These are phyloP conservation scores for Adelosebastes latens DNA, from an alignment of 2,797 vertebrate genomes.

Conservation along the genomic window DNA sequence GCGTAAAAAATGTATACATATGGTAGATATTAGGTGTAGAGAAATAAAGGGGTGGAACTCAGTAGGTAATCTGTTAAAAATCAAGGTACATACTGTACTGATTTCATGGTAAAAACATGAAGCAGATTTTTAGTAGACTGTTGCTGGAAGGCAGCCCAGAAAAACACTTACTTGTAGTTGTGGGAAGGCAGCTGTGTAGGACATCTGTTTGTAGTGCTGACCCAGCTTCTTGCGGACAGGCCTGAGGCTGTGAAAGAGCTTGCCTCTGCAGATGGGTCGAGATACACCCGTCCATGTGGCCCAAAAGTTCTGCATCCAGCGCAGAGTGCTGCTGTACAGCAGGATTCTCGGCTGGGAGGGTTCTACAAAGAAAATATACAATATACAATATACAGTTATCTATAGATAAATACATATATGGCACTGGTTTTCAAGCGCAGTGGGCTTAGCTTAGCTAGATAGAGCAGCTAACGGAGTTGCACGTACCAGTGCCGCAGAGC, in stretches of 20 bases:
- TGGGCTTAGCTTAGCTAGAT: background rate
- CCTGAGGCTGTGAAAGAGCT: conserved; percentile 94
- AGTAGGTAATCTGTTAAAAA: background rate
- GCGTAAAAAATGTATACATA: background rate
- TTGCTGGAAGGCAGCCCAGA: background rate
- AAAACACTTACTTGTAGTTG: conserved; percentile 88
- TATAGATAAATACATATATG: background rate
- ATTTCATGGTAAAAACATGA: background rate
- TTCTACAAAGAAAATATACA: conserved; percentile 77
- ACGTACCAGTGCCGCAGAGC: conserved; percentile 83
- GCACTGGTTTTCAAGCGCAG: background rate
- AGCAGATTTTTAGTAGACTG: background rate
- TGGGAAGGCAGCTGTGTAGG: conserved; percentile 94
- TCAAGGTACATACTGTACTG: background rate
- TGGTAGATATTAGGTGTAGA: background rate
- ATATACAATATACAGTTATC: background rate
- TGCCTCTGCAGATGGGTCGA: conserved; percentile 95
- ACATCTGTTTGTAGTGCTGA: conserved; percentile 98
- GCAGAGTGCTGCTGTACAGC: conserved; percentile 97
- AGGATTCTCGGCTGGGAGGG: conserved; percentile 90
- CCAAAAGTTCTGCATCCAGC: conserved; percentile 99
- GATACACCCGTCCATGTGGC: conserved; percentile 96
- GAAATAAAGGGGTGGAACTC: background rate
- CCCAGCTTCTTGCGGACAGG: conserved; percentile 95
- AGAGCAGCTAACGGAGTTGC: background rate